Evolutionary conservation across 23 tunicate species (phyloP).

Genomic region (Aplidium turbinatum): DNA sequence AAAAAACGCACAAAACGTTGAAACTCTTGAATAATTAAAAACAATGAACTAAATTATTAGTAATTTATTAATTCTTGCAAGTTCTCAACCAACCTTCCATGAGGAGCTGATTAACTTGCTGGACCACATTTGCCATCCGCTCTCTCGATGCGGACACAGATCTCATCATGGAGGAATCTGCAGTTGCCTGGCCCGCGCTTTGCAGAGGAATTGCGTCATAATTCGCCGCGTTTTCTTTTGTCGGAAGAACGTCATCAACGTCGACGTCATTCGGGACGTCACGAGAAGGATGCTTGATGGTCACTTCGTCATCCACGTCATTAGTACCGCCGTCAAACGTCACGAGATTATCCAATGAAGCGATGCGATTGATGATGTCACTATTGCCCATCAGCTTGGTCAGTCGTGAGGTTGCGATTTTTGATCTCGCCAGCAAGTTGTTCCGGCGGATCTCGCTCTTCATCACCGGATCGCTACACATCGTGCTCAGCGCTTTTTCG

Average conservation of each 20-base stretch:
- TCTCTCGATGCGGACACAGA: conserved; percentile 4
- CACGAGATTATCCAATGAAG: too few species aligned
- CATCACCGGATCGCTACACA: not conserved
- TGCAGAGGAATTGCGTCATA: not conserved
- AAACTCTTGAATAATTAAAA: too few species aligned
- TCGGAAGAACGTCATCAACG: not conserved
- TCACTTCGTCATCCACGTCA: not conserved
- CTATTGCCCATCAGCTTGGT: conserved; percentile 3
- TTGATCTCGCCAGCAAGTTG: not conserved
- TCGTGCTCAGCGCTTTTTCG: conserved; percentile 10
- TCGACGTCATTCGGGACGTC: not conserved
- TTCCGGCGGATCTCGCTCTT: conserved; percentile 3
- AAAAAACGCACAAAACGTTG: too few species aligned
- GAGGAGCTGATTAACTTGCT: too few species aligned
- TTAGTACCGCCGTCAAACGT: not conserved
- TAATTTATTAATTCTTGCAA: too few species aligned
- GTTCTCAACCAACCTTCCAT: too few species aligned
- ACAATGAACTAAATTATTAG: too few species aligned
- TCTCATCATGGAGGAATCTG: not conserved
- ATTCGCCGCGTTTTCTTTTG: not conserved
- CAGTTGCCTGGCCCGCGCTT: not conserved
- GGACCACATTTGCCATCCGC: conserved; percentile 14
- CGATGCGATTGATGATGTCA: not conserved
- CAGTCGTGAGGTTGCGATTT: not conserved
- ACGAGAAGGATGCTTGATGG: too few species aligned